phyloP scores from a whole-genome alignment of 2,888 invertebrate genomes.

The Eupeodes latifasciatus region DNA sequence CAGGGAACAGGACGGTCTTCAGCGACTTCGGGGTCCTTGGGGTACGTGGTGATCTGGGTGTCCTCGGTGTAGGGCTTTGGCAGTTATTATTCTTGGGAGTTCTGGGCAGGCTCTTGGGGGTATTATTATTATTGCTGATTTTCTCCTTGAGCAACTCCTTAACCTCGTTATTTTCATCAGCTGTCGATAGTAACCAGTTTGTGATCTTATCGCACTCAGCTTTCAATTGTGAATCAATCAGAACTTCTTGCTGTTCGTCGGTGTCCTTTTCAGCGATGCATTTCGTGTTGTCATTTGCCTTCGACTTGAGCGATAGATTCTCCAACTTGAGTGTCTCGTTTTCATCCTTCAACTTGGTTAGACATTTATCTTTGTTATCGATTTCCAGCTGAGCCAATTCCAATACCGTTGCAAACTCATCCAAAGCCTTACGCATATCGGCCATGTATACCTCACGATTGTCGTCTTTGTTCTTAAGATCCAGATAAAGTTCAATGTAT shows the following conservation, averaged over 20 bases:
- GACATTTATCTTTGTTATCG: conserved; percentile 83
- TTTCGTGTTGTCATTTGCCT: conserved; percentile 78
- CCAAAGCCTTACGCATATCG: conserved; percentile 84
- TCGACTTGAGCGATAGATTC: conserved; percentile 83
- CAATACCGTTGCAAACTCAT: conserved; percentile 83
- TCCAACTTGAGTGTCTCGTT: conserved; percentile 83
- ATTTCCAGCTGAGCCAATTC: conserved; percentile 83
- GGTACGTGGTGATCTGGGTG: conserved; percentile 76
- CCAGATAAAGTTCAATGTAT: conserved; percentile 83
- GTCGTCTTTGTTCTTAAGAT: conserved; percentile 83
- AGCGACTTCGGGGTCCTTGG: conserved; percentile 80
- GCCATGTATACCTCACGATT: conserved; percentile 83
- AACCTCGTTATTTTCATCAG: conserved; percentile 80
- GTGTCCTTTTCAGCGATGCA: conserved; percentile 79
- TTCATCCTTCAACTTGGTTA: conserved; percentile 82
- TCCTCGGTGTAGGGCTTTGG: conserved; percentile 62
- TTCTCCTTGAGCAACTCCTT: conserved; percentile 79
- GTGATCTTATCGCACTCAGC: conserved; percentile 83
- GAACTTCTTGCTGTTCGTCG: conserved; percentile 81
- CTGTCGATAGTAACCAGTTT: conserved; percentile 80
- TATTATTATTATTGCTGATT: conserved; percentile 13
- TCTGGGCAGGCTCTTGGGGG: conserved; percentile 73
- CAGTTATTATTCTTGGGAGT: conserved; percentile 76
- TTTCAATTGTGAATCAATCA: conserved; percentile 81
- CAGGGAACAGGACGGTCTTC: conserved; percentile 82